Evolutionary conservation across 2,797 vertebrate species (phyloP).

Genomic region (Gymnoscopelus microlampas): DNA sequence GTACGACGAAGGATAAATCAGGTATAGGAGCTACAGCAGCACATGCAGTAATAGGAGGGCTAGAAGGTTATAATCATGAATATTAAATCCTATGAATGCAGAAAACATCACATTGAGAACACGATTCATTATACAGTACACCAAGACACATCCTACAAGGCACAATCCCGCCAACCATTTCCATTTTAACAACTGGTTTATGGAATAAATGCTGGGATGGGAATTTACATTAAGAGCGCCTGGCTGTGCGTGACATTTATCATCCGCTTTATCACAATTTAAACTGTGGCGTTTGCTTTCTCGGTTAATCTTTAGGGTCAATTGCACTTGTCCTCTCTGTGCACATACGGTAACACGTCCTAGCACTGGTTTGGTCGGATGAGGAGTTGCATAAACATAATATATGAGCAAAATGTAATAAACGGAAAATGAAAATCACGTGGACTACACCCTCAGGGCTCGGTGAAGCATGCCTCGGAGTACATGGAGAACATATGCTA

Average conservation of each 20-base stretch:
- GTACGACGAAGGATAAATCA: too few relatives aligned
- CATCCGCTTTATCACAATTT: slow-evolving; percentile 56
- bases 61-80: slow-evolving; percentile 51
- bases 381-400: slow-evolving; percentile 37
- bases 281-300: slow-evolving; percentile 15
- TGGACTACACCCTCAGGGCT: slow-evolving; percentile 35
- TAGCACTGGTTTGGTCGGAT: slow-evolving; percentile 15
- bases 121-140: slow-evolving; percentile 48
- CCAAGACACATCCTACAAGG: slow-evolving; percentile 14
- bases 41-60: slow-evolving; percentile 19
- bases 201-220: slow-evolving; percentile 36
- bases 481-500: slow-evolving; percentile 14
- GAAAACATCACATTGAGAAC: slow-evolving; percentile 53
- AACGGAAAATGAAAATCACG: slow-evolving; percentile 37
- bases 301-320: slow-evolving; percentile 43
- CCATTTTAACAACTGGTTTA: slow-evolving; percentile 51
- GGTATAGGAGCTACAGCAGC: too few relatives aligned
- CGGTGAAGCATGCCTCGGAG: slow-evolving; percentile 24
- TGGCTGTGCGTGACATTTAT: slow-evolving; percentile 51
- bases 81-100: slow-evolving; percentile 47
- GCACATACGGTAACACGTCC: slow-evolving; percentile 24
- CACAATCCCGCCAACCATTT: slow-evolving; percentile 34
- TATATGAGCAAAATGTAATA: slow-evolving; percentile 32
- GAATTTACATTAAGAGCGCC: slow-evolving; percentile 48
- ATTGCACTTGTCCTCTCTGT: slow-evolving; percentile 34